A percentile compares a stretch with the other conserved stretches of the same genome.
phyloP scores from a whole-genome alignment of 1,140 invertebrate genomes.

The Neuroterus valhalla region DNA sequence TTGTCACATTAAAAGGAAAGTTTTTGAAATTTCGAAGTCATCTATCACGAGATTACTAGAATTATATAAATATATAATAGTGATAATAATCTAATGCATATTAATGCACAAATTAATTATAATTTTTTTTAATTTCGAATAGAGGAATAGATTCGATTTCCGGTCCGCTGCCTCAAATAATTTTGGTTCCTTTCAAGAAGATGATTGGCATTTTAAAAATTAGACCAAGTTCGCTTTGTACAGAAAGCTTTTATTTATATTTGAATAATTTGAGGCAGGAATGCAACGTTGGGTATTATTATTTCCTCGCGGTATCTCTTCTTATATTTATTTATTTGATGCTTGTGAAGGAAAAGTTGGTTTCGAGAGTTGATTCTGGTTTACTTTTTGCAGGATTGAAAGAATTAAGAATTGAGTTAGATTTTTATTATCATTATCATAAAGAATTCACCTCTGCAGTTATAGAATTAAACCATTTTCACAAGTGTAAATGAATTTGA shows the following conservation, averaged over 20 bases:
- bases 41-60: slow-evolving; percentile 27
- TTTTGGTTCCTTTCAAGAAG: not conserved
- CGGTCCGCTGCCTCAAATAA: not conserved
- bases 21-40: slow-evolving; percentile 15
- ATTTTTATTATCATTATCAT: too few species aligned
- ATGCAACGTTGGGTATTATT: slow-evolving; percentile 43
- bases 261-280: slow-evolving; percentile 12
- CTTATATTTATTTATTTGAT: slow-evolving; percentile 57
- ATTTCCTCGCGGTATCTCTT: too few species aligned
- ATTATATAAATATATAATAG: slow-evolving; percentile 6
- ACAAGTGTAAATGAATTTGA: too few species aligned
- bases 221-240: slow-evolving; percentile 34
- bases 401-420: too few species aligned
- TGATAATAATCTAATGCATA: not conserved
- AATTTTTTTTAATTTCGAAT: not conserved
- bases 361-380: slow-evolving; percentile 4
- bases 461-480: too few species aligned
- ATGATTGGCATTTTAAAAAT: not conserved
- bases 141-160: too few species aligned
- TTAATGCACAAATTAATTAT: slow-evolving; percentile 17
- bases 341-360: slow-evolving; percentile 35
- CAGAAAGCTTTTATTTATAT: slow-evolving; percentile 34
- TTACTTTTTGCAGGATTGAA: too few species aligned
- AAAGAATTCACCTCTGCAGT: too few species aligned
- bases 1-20: slow-evolving; percentile 29